Evolutionary conservation across 1,140 invertebrate genomes (phyloP).

Genomic region (Neuroterus valhalla): DNA sequence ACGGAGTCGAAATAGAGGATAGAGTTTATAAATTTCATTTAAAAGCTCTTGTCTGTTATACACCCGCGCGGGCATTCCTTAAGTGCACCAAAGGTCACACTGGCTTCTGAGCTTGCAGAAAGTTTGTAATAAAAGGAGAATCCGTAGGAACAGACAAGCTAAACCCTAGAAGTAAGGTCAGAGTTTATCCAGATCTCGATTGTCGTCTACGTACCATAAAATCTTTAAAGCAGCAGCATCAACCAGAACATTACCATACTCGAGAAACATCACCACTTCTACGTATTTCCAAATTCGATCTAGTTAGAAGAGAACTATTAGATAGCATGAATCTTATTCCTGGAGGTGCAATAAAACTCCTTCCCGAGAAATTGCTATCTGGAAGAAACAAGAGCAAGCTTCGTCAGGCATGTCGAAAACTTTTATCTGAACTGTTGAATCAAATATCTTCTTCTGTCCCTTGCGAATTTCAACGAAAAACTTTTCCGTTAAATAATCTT

Average conservation of each 20-base stretch:
- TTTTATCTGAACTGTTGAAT: neutral
- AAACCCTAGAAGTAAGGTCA: neutral
- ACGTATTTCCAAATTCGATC: constrained; percentile 15
- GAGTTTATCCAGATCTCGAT: constrained; percentile 28
- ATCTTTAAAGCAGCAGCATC: constrained; percentile 38
- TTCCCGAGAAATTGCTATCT: constrained; percentile 22
- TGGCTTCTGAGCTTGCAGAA: constrained; percentile 38
- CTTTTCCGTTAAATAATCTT: constrained; percentile 28
- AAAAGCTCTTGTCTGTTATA: constrained; percentile 40
- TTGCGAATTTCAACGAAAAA: constrained; percentile 42
- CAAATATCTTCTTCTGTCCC: constrained; percentile 17
- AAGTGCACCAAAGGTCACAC: constrained; percentile 43
- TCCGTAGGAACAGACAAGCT: neutral
- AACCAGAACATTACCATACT: constrained; percentile 32
- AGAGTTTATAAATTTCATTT: too few species aligned
- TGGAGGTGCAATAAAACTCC: constrained; percentile 18
- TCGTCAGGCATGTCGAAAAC: neutral
- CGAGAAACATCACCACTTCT: constrained; percentile 27
- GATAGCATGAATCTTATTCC: constrained; percentile 38
- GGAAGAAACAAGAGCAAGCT: neutral
- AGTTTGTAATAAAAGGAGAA: constrained; percentile 37
- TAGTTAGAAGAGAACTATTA: constrained; percentile 37
- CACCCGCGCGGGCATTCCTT: constrained; percentile 34
- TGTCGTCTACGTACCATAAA: constrained; percentile 36
- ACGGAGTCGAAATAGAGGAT: too few species aligned